phyloP scores from a whole-genome alignment of 1,140 invertebrate genomes.

The Lepidotrigona ventralis region DNA sequence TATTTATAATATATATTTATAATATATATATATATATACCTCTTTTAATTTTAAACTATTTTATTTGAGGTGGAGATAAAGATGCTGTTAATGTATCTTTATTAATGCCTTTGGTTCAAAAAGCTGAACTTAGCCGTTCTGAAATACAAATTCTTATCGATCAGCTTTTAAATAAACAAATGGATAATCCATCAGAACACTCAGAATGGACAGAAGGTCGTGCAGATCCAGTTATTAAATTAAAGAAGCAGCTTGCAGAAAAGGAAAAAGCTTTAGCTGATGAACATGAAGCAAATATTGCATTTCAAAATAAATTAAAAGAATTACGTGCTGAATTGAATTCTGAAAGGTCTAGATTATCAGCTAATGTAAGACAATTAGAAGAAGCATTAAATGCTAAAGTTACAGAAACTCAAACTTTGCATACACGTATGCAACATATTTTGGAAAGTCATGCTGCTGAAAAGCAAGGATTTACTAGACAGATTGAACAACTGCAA shows the following conservation, averaged over 20 bases:
- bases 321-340: constrained; percentile 88
- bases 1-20: too few relatives aligned
- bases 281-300: constrained; percentile 85
- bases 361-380: constrained; percentile 80
- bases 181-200: constrained; percentile 86
- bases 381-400: constrained; percentile 81
- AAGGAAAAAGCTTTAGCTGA: constrained; percentile 87
- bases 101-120: constrained; percentile 87
- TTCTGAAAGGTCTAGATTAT: constrained; percentile 82
- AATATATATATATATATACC: too few relatives aligned
- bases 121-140: constrained; percentile 88
- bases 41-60: background rate
- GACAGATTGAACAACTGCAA: constrained; percentile 81
- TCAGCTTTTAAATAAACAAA: constrained; percentile 91
- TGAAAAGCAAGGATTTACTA: constrained; percentile 79
- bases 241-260: constrained; percentile 92
- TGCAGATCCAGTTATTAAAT: constrained; percentile 90
- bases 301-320: constrained; percentile 87
- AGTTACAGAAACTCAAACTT: constrained; percentile 81
- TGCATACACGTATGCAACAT: constrained; percentile 83
- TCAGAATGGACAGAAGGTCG: constrained; percentile 94
- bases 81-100: constrained; percentile 85
- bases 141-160: constrained; percentile 95
- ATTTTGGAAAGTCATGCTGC: constrained; percentile 81
- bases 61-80: constrained; percentile 81